Evolutionary conservation across 2,113 vertebrate species (phyloP).

Genomic region (Dipodomys ordii): DNA sequence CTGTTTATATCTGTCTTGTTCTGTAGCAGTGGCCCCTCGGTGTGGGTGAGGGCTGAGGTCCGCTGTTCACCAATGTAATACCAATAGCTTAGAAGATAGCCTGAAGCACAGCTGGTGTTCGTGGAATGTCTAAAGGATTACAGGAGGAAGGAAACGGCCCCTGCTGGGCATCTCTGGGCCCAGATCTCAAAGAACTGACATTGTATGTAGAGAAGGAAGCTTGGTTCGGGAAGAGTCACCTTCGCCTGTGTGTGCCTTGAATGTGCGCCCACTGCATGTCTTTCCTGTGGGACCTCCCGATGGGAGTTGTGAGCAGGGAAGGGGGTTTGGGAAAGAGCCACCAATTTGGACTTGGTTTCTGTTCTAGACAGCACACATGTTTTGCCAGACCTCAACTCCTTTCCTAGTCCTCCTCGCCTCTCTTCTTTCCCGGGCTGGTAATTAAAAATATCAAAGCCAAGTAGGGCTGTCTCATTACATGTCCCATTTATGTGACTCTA

Average conservation of each 20-base stretch:
- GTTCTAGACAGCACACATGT: rapidly evolving
- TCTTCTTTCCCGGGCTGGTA: slow-evolving; percentile 66
- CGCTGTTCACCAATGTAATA: background rate
- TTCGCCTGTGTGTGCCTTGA: background rate
- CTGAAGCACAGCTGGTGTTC: background rate
- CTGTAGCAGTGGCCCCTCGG: background rate
- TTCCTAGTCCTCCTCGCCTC: background rate
- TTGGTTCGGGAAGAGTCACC: background rate
- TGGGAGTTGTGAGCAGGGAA: background rate
- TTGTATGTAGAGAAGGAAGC: background rate
- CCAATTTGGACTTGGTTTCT: background rate
- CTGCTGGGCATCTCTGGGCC: background rate
- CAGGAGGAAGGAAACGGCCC: background rate
- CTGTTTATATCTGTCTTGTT: background rate
- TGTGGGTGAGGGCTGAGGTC: background rate
- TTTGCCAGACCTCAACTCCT: background rate
- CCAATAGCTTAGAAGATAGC: background rate
- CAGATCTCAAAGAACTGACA: no score
- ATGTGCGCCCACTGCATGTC: rapidly evolving
- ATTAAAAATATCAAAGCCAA: slow-evolving; percentile 85
- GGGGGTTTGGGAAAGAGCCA: background rate
- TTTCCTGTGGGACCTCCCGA: background rate
- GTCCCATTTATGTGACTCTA: slow-evolving; percentile 83
- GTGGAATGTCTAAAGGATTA: background rate
- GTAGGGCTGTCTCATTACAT: slow-evolving; percentile 81